phyloP scores from a whole-genome alignment of 2,888 invertebrate species.

The Xestia sexstrigata region DNA sequence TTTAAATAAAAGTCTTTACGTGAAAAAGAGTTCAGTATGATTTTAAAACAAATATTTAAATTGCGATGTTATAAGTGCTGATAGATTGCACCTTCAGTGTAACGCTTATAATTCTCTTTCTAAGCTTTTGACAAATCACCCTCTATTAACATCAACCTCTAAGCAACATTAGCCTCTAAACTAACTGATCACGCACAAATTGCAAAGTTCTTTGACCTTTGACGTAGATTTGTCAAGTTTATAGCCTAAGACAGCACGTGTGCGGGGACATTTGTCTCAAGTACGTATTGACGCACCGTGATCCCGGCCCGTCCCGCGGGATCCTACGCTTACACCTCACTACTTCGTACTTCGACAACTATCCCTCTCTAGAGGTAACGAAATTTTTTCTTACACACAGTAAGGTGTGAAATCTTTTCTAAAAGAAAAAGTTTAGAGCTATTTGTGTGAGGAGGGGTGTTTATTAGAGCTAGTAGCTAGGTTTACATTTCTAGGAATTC shows the following conservation, averaged over 20 bases:
- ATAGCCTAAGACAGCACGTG: slow-evolving; percentile 23
- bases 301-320: slow-evolving; percentile 49
- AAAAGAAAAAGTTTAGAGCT: slow-evolving; percentile 7
- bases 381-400: slow-evolving; percentile 18
- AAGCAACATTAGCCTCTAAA: too few relatives aligned
- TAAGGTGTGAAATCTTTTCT: slow-evolving; percentile 25
- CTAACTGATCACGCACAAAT: slow-evolving; percentile 5
- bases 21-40: slow-evolving; percentile 6
- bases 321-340: slow-evolving; percentile 29
- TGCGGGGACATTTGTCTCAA: slow-evolving; percentile 48
- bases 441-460: background rate
- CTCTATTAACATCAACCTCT: too few relatives aligned
- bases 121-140: slow-evolving; percentile 27
- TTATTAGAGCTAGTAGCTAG: too few relatives aligned
- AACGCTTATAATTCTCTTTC: slow-evolving; percentile 15
- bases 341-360: slow-evolving; percentile 47
- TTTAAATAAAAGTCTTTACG: slow-evolving; percentile 3
- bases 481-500: background rate
- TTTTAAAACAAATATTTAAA: slow-evolving; percentile 24
- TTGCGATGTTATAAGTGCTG: slow-evolving; percentile 29
- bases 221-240: slow-evolving; percentile 28
- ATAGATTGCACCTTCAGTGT: slow-evolving; percentile 21
- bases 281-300: slow-evolving; percentile 33
- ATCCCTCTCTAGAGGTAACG: slow-evolving; percentile 39
- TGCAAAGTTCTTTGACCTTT: slow-evolving; percentile 23